Base-by-base conservation (phyloP, 2,797 vertebrate genomes). In the Chanos chanos region DNA sequence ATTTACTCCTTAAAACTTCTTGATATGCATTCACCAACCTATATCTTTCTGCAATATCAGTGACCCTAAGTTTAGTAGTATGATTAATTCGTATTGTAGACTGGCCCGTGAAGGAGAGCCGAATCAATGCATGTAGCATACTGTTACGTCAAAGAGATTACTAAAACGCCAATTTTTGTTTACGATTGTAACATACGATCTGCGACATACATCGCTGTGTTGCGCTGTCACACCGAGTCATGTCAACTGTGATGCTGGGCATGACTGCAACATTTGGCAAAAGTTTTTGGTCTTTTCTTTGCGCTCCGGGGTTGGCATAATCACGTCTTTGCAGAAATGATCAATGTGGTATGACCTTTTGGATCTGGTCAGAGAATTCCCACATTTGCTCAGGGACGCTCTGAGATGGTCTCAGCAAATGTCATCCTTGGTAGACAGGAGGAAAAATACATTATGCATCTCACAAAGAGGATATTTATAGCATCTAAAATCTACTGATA, bases 291-390 rank as follows among this genome's bases (percentile, higher is more conserved):
- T 24, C 43, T 28, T 53, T 44, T 64, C 47, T 72, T 71, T 70
- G 66, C 75, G 55, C 13, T 53, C 62, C 65, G 47, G 71, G 77
- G 80, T 62, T 31, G 40, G 65, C n/a, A 47, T 36, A 25, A 61
- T 60, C 24, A 43, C 49, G 78, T 80, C 83, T 81, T 71, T 66
- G 71, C 21, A 66, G 61, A 3, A 16, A 53, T 5, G 75, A 88
- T 88, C 87, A 73, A 89, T 89, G 71, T 51, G 33, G 37, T 60
- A 64, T 85, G 86, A 89, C 87, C 85, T 90, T 89, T 86, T 21
- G 8, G 25, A 27, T 66, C 64, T 74, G 75, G 73, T 61, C 75
- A 76, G 59, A 83, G 76, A 76, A 84, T 83, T 82, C 71, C 61
- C 55, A 59, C 68, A 57, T 72, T 72, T 60, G 71, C 33, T 59